phyloP scores from a whole-genome alignment of 2,797 vertebrate genomes.

The Sorex maritimensis region DNA sequence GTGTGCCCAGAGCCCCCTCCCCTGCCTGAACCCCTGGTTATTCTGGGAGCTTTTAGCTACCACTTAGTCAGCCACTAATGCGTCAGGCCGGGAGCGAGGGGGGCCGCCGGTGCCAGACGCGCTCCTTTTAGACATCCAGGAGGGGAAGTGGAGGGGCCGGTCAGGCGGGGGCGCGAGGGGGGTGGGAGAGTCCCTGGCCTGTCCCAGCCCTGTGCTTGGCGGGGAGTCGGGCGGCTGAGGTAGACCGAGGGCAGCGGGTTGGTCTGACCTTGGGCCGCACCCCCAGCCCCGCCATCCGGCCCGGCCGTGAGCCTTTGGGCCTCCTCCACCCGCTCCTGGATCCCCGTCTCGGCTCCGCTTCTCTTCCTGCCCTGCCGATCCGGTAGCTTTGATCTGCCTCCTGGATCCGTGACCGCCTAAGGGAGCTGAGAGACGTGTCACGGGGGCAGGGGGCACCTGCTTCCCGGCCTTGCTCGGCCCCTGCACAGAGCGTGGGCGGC shows the following conservation, averaged over 20 bases:
- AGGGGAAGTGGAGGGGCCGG: conserved; percentile 64
- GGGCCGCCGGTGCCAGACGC: conserved; percentile 84
- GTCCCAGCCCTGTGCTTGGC: too few relatives aligned
- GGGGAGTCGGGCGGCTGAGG: too few relatives aligned
- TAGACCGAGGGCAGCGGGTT: neutral
- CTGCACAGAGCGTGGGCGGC: neutral
- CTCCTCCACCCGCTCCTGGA: neutral
- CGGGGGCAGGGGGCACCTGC: neutral
- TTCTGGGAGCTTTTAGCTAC: conserved; percentile 88
- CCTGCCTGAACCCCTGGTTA: conserved; percentile 81
- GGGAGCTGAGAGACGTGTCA: neutral
- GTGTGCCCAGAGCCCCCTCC: conserved; percentile 64
- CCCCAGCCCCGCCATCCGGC: neutral
- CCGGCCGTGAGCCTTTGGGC: neutral
- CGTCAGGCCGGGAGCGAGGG: conserved; percentile 78
- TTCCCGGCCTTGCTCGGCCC: neutral
- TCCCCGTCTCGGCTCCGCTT: neutral
- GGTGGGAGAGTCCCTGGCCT: neutral
- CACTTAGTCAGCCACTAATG: conserved; percentile 88
- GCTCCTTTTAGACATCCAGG: conserved; percentile 84
- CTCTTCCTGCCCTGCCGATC: neutral
- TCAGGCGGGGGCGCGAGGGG: conserved; percentile 27
- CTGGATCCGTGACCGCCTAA: neutral
- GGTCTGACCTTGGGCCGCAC: too few relatives aligned
- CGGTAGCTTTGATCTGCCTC: conserved; percentile 15